These are phyloP conservation scores for Micronycteris hirsuta DNA, from an alignment of 2,113 vertebrate genomes.

Conservation along the genomic window DNA sequence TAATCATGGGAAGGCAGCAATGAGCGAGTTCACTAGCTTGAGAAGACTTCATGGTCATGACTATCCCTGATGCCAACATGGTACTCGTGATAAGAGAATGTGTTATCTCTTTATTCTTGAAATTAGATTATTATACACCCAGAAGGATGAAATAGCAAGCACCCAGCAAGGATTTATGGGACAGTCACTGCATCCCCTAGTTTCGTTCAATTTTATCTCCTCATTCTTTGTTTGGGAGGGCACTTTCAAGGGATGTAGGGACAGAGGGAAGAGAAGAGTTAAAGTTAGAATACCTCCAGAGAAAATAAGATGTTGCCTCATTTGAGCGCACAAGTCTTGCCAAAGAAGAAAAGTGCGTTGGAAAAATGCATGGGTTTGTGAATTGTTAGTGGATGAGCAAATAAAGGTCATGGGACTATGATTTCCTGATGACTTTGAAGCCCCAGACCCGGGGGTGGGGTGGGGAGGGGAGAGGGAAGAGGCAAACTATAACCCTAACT, in stretches of 20 bases:
- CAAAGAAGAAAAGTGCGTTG: constrained; percentile 32
- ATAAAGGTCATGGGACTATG: neutral
- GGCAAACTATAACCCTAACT: neutral
- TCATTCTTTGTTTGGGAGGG: neutral
- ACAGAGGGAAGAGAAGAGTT: constrained; percentile 32
- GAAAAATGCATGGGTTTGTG: constrained; percentile 23
- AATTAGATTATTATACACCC: neutral
- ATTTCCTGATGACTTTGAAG: constrained; percentile 22
- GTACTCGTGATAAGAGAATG: neutral
- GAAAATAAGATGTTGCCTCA: constrained; percentile 33
- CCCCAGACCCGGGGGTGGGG: too few relatives aligned
- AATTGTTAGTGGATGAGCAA: constrained; percentile 45
- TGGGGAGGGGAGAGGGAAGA: too few relatives aligned
- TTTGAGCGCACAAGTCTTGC: constrained; percentile 5
- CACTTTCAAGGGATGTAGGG: neutral
- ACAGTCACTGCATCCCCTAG: neutral
- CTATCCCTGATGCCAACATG: neutral
- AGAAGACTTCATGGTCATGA: neutral
- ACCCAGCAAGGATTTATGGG: neutral
- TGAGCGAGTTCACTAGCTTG: neutral
- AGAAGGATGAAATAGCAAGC: neutral
- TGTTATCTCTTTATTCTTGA: neutral
- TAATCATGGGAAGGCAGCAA: neutral
- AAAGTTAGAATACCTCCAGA: constrained; percentile 40
- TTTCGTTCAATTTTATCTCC: neutral